Conservation (phyloP, 2,797 vertebrate species). For the Salarias fasciatus region DNA sequence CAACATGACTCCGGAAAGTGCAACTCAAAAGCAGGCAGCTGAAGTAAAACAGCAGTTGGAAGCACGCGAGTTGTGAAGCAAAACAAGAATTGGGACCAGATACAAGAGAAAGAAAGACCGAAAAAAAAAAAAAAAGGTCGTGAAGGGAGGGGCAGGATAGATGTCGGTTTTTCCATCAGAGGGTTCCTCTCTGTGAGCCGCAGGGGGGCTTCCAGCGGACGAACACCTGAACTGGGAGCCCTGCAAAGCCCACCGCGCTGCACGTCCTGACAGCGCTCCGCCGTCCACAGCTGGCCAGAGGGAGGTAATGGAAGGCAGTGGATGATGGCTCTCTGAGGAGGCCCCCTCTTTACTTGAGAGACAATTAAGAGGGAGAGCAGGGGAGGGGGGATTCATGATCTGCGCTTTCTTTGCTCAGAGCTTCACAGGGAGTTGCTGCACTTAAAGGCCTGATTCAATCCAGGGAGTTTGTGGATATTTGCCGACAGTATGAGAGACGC, state of each 20-base stretch:
- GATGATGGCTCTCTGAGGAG: slow-evolving; percentile 65
- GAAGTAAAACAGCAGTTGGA: slow-evolving; percentile 10
- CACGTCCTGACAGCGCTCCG: slow-evolving; percentile 55
- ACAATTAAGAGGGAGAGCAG: slow-evolving; percentile 22
- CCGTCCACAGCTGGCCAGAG: slow-evolving; percentile 53
- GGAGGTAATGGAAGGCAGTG: slow-evolving; percentile 70
- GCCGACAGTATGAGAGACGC: slow-evolving; percentile 11
- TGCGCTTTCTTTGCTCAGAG: slow-evolving; percentile 37
- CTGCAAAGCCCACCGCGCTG: slow-evolving; percentile 59
- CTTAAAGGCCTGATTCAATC: slow-evolving; percentile 17
- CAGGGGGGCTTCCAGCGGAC: slow-evolving; percentile 34
- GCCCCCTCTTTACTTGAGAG: slow-evolving; percentile 15
- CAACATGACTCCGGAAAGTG: slow-evolving; percentile 7
- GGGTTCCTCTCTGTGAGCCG: slow-evolving; percentile 35
- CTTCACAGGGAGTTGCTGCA: not conserved
- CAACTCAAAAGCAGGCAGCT: slow-evolving; percentile 5
- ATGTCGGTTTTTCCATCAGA: slow-evolving; percentile 35
- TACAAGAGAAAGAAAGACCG: slow-evolving; percentile 26
- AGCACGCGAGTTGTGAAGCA: too few species aligned
- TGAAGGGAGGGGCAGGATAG: slow-evolving; percentile 3
- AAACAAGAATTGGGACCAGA: not conserved
- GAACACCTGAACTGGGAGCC: slow-evolving; percentile 38
- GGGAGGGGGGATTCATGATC: slow-evolving; percentile 32
- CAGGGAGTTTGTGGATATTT: slow-evolving; percentile 12
- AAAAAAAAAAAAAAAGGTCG: slow-evolving; percentile 11